A percentile compares a stretch with the other conserved stretches of the same genome.
phyloP scores from a whole-genome alignment of 2,888 invertebrate species.

The Apomyelois bistriatella region DNA sequence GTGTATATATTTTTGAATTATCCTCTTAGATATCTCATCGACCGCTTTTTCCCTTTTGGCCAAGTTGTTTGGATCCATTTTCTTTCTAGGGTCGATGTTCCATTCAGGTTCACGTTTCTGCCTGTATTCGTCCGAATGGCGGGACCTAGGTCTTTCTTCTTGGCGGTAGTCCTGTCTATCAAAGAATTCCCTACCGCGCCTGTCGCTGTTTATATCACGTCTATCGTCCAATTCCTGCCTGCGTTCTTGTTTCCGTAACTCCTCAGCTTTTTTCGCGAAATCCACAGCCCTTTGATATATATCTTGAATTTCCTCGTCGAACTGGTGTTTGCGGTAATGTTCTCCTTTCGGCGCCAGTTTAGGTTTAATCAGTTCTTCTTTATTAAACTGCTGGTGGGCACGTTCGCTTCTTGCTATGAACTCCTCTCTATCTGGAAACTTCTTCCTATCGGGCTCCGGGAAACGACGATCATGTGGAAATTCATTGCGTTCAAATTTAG shows the following conservation, averaged over 20 bases:
- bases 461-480: slow-evolving; percentile 13
- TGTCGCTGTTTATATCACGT: slow-evolving; percentile 21
- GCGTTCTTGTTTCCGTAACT: slow-evolving; percentile 37
- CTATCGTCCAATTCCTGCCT: slow-evolving; percentile 28
- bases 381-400: slow-evolving; percentile 4
- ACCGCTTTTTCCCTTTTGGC: slow-evolving; percentile 52
- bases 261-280: slow-evolving; percentile 55
- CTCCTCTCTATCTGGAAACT: slow-evolving; percentile 19
- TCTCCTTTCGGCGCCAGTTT: not conserved
- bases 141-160: slow-evolving; percentile 21
- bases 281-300: slow-evolving; percentile 57
- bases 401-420: slow-evolving; percentile 10
- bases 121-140: slow-evolving; percentile 9
- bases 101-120: slow-evolving; percentile 16
- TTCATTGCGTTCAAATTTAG: slow-evolving; percentile 15
- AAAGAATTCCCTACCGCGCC: slow-evolving; percentile 16
- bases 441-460: slow-evolving; percentile 9
- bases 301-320: slow-evolving; percentile 59
- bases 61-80: slow-evolving; percentile 24
- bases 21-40: slow-evolving; percentile 47
- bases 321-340: slow-evolving; percentile 18
- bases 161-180: slow-evolving; percentile 23
- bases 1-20: slow-evolving; percentile 41
- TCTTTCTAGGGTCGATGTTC: slow-evolving; percentile 15
- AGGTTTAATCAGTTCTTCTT: slow-evolving; percentile 27